Conservation (phyloP, 2,888 invertebrate species). For the Zootermopsis nevadensis region DNA sequence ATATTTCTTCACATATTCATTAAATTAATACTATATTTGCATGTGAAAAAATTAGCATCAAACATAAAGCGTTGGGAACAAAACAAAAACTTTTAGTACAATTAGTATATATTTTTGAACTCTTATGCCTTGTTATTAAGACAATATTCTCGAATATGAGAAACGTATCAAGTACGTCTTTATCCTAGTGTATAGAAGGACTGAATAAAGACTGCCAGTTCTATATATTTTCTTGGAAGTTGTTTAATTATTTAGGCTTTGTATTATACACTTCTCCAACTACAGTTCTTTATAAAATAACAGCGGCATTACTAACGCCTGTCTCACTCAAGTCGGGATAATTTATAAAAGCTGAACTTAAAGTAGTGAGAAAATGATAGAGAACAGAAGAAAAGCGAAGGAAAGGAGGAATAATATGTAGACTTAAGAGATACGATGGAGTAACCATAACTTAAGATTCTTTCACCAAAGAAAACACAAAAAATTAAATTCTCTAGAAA, state of each 20-base stretch:
- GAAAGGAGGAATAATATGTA: conserved; percentile 1
- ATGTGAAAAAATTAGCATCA: too few species aligned
- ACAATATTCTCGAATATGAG: too few species aligned
- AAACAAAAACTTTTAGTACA: too few species aligned
- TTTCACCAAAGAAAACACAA: conserved; percentile 8
- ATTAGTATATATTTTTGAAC: too few species aligned
- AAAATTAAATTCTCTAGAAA: conserved; percentile 29
- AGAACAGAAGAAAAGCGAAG: neutral
- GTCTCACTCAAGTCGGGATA: neutral
- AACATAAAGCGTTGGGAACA: too few species aligned
- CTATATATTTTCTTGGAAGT: neutral
- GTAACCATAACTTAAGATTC: conserved; percentile 21
- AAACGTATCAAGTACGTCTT: too few species aligned
- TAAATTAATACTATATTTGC: too few species aligned
- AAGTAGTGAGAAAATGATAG: too few species aligned
- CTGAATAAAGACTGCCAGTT: neutral
- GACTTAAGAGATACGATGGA: neutral
- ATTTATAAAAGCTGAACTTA: neutral
- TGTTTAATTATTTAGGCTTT: neutral
- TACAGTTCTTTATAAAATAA: neutral
- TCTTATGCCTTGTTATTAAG: too few species aligned
- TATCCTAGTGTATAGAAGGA: neutral
- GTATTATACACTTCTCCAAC: neutral
- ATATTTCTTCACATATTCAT: too few species aligned
- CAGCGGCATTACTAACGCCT: neutral